Evolutionary conservation across 2,797 vertebrate genomes (phyloP).

Genomic region (Antennarius maculatus): DNA sequence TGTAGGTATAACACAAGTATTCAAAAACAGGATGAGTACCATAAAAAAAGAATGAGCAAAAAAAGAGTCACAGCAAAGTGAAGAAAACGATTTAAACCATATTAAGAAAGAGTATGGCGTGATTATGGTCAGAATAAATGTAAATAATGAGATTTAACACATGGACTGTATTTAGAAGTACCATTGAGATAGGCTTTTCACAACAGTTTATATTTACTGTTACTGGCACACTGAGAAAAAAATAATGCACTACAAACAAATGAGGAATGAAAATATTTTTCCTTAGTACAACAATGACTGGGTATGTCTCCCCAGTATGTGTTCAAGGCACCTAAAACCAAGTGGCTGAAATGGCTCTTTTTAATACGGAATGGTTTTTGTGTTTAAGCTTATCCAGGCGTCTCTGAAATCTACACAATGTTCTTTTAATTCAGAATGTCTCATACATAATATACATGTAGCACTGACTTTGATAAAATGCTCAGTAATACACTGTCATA

Average conservation of each 20-base stretch:
- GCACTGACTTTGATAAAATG: conserved; percentile 73
- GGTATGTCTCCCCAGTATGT: not conserved
- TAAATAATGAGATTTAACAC: conserved; percentile 17
- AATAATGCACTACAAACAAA: not conserved
- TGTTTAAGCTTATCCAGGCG: conserved; percentile 21
- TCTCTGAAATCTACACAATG: conserved; percentile 1
- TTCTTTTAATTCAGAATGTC: conserved; percentile 16
- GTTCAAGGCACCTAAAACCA: conserved; percentile 54
- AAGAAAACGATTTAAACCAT: conserved; percentile 26
- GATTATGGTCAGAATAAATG: conserved; percentile 53
- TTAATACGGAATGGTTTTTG: conserved; percentile 12
- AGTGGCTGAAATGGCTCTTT: conserved; percentile 21
- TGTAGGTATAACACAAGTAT: conserved; percentile 12
- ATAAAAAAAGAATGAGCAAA: conserved; percentile 18
- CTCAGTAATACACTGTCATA: conserved; percentile 65
- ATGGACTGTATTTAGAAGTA: conserved; percentile 42
- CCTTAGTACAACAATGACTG: not conserved
- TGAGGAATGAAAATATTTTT: conserved; percentile 3
- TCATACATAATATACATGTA: conserved; percentile 29
- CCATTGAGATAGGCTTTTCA: conserved; percentile 62
- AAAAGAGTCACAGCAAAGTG: conserved; percentile 32
- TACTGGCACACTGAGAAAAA: conserved; percentile 15
- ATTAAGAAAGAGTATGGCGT: conserved; percentile 11
- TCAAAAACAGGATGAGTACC: conserved; percentile 33
- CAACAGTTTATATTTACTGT: conserved; percentile 30